Base-by-base conservation (phyloP, 2,797 vertebrate species). In the Channallabes apus region DNA sequence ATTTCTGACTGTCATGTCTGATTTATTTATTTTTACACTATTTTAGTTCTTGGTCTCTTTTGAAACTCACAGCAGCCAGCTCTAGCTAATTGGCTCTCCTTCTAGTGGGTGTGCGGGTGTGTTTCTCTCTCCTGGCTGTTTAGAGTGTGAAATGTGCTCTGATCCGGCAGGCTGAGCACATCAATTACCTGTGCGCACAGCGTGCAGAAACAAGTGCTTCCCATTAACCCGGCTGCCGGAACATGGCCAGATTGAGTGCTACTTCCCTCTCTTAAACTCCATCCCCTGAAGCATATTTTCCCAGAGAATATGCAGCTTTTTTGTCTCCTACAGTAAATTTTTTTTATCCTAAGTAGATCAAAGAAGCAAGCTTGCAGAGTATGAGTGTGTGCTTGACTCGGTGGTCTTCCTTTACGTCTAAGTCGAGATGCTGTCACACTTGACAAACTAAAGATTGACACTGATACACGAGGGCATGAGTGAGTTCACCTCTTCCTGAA, bases 101-200 rank as follows among this genome's bases (percentile, higher is more conserved):
- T 64, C 56, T 77, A 75, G 62, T 24, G 9, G 24, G 65, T 77
- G 54, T n/a, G 24, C 29, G 12, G 83, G 24, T 73, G 51, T 24
- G 79, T 83, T 46, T 82, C 51, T 85, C 82, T 84, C 51, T 24
- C 51, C 12, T 17, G 77, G 77, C 85, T 62, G 86, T 58, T 87
- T 80, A 59, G 61, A 86, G 81, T 86, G 85, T 86, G 86, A 85
- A 84, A 90, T 88, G 85, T 76, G 89, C 88, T 92, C 86, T 89
- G 82, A 88, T 88, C 85, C 87, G 84, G 71, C 68, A 83, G 83
- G 80, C 82, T 68, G 84, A 78, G 68, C 73, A 88, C 85, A 89
- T 91, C 89, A 91, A 85, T 92, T 91, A 88, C 90, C 85, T 85
- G 82, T 82, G 83, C 88, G 87, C 87, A 89, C 79, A 84, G 78